Evolutionary conservation across 2,797 vertebrate genomes (phyloP).

Genomic region (Catostomus latipinnis): DNA sequence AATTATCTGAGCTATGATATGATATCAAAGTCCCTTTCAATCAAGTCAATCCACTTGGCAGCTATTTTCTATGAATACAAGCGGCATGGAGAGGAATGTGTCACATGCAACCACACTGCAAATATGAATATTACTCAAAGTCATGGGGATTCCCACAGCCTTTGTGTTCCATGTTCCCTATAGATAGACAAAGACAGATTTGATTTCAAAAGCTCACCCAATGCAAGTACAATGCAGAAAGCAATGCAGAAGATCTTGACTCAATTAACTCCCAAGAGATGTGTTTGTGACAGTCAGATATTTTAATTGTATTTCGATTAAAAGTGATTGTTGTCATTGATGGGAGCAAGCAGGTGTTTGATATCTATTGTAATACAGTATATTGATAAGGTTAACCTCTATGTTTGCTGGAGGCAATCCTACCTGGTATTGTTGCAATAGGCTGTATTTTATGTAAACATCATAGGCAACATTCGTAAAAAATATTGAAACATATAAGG

Average conservation of each 20-base stretch:
- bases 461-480: no score
- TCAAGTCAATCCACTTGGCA: slow-evolving; percentile 14
- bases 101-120: slow-evolving; percentile 37
- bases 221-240: not conserved
- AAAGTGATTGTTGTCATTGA: not conserved
- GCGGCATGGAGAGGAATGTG: slow-evolving; percentile 39
- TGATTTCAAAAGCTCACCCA: slow-evolving; percentile 15
- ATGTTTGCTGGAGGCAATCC: not conserved
- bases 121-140: slow-evolving; percentile 35
- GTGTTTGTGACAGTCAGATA: not conserved
- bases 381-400: slow-evolving; percentile 4
- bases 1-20: no score
- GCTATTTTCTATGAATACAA: slow-evolving; percentile 41
- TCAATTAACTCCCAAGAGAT: not conserved
- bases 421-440: not conserved
- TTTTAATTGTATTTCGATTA: not conserved
- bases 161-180: slow-evolving; percentile 1
- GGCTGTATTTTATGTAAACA: not conserved
- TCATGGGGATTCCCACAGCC: slow-evolving; percentile 27
- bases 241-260: no score
- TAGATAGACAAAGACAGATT: not conserved
- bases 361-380: not conserved
- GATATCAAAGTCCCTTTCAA: no score
- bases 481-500: not conserved
- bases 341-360: slow-evolving; percentile 1